Conservation (phyloP, 2,113 vertebrate genomes). For the Atherinomorus stipes region DNA sequence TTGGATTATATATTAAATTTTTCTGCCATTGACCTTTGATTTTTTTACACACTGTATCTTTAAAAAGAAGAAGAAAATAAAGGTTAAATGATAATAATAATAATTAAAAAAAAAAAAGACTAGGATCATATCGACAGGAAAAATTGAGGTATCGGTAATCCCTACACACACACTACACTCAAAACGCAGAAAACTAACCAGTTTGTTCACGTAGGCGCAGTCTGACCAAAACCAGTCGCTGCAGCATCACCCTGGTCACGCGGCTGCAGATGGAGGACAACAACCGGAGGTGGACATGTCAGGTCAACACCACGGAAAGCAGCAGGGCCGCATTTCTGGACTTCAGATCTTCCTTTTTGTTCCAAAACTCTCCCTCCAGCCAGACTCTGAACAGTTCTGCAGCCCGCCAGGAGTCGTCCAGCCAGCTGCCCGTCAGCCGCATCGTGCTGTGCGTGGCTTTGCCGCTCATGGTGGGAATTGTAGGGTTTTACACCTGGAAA, state of each 20-base stretch:
- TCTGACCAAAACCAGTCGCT: conserved; percentile 14
- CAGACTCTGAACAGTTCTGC: too few relatives aligned
- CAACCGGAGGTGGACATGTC: conserved; percentile 59
- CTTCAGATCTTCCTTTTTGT: conserved; percentile 51
- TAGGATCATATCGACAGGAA: too few relatives aligned
- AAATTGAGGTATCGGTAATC: too few relatives aligned
- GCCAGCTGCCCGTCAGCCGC: conserved; percentile 51
- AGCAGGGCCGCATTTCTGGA: neutral
- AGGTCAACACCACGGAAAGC: conserved; percentile 15
- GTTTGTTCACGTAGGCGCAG: conserved; percentile 15
- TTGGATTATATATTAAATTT: too few relatives aligned
- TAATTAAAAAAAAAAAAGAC: too few relatives aligned
- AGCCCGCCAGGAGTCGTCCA: accelerated
- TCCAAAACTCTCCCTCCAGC: neutral
- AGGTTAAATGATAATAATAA: too few relatives aligned
- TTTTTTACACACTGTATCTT: too few relatives aligned
- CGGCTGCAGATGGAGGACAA: conserved; percentile 45
- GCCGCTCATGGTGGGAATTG: conserved; percentile 46
- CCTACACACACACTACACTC: too few relatives aligned
- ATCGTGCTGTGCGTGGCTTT: conserved; percentile 51
- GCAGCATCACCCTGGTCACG: conserved; percentile 44
- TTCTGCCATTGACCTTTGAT: too few relatives aligned
- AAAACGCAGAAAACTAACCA: neutral
- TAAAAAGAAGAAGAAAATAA: too few relatives aligned
- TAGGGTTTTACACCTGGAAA: conserved; percentile 36